Conservation (phyloP, 2,888 invertebrate species). For the Epinotia demarniana region DNA sequence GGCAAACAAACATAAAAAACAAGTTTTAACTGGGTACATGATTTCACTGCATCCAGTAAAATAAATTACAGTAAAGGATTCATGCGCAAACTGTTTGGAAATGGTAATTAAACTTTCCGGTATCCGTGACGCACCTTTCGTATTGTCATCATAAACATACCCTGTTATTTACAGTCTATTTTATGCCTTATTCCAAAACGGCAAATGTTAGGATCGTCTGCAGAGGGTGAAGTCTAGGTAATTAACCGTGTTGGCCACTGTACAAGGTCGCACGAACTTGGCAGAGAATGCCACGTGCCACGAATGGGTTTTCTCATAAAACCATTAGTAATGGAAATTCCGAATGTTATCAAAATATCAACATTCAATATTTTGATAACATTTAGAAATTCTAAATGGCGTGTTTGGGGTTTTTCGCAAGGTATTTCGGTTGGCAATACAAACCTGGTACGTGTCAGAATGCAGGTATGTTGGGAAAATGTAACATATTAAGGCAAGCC, state of each 20-base stretch:
- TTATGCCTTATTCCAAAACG: not conserved
- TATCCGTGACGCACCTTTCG: constrained; percentile 33
- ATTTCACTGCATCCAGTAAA: constrained; percentile 7
- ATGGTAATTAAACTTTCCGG: constrained; percentile 37
- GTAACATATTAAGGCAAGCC: too few species aligned
- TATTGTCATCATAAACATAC: constrained; percentile 19
- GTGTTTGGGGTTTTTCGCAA: constrained; percentile 3
- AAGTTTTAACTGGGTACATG: not conserved
- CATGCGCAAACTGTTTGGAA: constrained; percentile 11
- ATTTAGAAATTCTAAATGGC: constrained; percentile 1
- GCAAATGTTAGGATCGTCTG: constrained; percentile 9
- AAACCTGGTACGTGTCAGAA: not conserved
- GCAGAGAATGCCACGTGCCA: constrained; percentile 40
- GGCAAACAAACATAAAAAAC: not conserved
- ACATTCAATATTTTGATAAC: constrained; percentile 34
- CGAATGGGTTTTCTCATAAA: constrained; percentile 41
- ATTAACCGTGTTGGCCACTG: constrained; percentile 41
- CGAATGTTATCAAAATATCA: constrained; percentile 4
- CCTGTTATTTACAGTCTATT: not conserved
- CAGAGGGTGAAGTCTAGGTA: constrained; percentile 19
- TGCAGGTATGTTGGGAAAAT: not conserved
- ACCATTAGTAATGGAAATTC: constrained; percentile 24
- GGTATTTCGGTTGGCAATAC: not conserved
- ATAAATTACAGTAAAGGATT: constrained; percentile 10
- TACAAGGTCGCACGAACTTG: constrained; percentile 44